Evolutionary conservation across 2,797 vertebrate genomes (phyloP), one percentile per base, ranked within the genome.

Genomic region (Dallia pectoralis): DNA sequence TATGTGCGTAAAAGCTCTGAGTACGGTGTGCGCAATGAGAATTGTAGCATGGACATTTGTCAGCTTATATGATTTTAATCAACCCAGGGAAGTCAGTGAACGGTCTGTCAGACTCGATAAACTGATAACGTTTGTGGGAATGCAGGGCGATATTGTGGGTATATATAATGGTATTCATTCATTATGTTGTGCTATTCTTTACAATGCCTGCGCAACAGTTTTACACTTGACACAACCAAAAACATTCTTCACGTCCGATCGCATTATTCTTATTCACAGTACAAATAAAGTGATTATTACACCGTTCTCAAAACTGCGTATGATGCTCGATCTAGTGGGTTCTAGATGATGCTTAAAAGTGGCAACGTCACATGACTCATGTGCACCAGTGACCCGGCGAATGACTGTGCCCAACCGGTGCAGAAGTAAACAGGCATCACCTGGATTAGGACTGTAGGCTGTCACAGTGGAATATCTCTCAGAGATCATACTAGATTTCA

Each of bases 401-500:
- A 36, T 15, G 40, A 4, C n/a, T 47, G 65, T 22, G 36, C 19
- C 59, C 12, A 30, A 32, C n/a, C 22, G 11, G 2, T 40, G 6
- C 36, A 40, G 69, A 77, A 74, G 80, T 82, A 86, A 87, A 89
- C 85, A 86, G 78, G 76, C 77, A 73, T 65, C 77, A 67, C 61
- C 63, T 25, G 8, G 49, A 74, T 40, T 63, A 74, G 9, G 69
- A 73, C 73, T 75, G 81, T 76, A 74, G 79, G 71, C 67, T 51
- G 25, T 69, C 18, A 69, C 14, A 51, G 22, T 11, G 64, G 33
- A 40, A 7, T 8, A 29, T 30, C 19, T 53, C 75, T 80, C 75
- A 70, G 75, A 71, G 76, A 70, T 81, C 81, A n/a, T 48, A 67
- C 80, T 40, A 66, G 73, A 82, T 84, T 81, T 84, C 79, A 74